Conservation (phyloP, 1,140 invertebrate species). For the Ips nitidus region DNA sequence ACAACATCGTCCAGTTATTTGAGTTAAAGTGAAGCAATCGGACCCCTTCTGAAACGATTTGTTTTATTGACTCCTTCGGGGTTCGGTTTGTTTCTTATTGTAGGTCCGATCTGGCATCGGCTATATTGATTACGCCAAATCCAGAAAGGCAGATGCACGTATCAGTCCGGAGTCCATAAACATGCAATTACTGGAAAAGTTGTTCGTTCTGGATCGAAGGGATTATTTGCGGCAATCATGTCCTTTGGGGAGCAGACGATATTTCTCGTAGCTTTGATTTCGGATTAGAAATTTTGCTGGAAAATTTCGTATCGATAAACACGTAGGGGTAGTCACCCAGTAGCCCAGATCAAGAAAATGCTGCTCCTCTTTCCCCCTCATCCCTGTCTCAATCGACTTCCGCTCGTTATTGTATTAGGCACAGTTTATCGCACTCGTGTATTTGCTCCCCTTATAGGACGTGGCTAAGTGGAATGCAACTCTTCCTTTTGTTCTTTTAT, state of each 20-base stretch:
- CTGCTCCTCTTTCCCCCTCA: no score
- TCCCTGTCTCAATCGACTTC: no score
- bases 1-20: no score
- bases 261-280: neutral
- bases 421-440: neutral
- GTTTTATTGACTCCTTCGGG: slow-evolving; percentile 27
- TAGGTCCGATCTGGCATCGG: slow-evolving; percentile 20
- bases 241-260: slow-evolving; percentile 10
- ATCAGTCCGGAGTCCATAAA: slow-evolving; percentile 27
- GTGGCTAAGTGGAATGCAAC: neutral
- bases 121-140: slow-evolving; percentile 31
- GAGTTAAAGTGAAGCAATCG: slow-evolving; percentile 18
- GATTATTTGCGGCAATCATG: slow-evolving; percentile 26
- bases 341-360: no score
- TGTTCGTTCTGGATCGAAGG: slow-evolving; percentile 10
- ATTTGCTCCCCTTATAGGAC: neutral
- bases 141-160: slow-evolving; percentile 9
- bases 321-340: no score
- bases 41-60: slow-evolving; percentile 20
- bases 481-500: neutral
- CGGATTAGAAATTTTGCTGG: no score
- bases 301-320: no score
- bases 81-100: slow-evolving; percentile 29
- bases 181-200: slow-evolving; percentile 30
- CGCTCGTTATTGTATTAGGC: slow-evolving; percentile 1